Evolutionary conservation across 2,888 invertebrate species (phyloP), one percentile per base, ranked within the genome.

Genomic region (Lissonota sp.): DNA sequence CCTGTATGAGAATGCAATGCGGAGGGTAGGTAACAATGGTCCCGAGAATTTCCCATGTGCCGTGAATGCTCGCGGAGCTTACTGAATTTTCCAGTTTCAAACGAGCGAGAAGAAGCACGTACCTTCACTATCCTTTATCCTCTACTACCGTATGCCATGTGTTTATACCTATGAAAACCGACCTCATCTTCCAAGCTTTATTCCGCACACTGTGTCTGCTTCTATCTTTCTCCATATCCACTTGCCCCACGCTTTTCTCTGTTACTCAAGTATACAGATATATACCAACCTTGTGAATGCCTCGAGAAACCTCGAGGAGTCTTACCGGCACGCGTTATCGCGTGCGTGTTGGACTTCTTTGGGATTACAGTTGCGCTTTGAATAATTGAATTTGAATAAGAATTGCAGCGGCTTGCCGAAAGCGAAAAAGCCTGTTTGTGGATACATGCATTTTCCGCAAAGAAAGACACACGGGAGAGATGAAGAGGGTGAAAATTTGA

Each of bases 221-320:
- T 83, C 76, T 82, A 79, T 84, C 79, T 71, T 71, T 70, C 62
- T 69, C 78, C 49, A 69, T 85, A 77, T 86, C 84, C 84, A 83
- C 78, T 83, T 83, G 81, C 83, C 79, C 81, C 82, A 74, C 79
- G 42, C 74, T 55, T 69, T 82, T 80, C 58, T 66, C 63, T 49
- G 63, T 66, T 62, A 78, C 44, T 76, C 58, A 49, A 80, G 71
- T 66, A 46, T 7, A 44, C 6, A 57, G 55, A 46, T 51, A 53
- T 42, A n/a, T 40, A 58, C 6, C 10, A 5, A 40, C 44, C 5
- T 39, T 55, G 14, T 1, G 6, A 53, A 5, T n/a, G 5, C 53
- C 62, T 72, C 55, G n/a, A 67, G 67, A 76, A 72, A 69, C 67
- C 63, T 76, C 57, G 42, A 66, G 46, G 66, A 67, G 67, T 72